phyloP scores from a whole-genome alignment of 1,140 invertebrate species.

The Drosophila saltans region DNA sequence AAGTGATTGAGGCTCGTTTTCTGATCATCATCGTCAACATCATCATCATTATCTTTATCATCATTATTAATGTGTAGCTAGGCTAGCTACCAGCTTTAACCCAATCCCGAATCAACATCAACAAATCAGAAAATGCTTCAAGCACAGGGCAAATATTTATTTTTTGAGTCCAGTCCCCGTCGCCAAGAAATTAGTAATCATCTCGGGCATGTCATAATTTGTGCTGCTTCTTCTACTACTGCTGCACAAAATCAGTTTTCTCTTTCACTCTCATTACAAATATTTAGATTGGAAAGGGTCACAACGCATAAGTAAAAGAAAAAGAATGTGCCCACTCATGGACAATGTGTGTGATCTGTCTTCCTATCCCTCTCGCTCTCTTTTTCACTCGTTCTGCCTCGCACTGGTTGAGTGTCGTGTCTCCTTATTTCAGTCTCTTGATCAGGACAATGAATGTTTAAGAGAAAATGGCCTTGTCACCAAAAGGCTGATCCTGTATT shows the following conservation, averaged over 20 bases:
- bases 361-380: constrained; percentile 10
- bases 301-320: constrained; percentile 1
- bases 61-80: constrained; percentile 10
- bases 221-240: constrained; percentile 1
- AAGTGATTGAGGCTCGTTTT: constrained; percentile 80
- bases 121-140: constrained; percentile 35
- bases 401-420: not conserved
- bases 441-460: constrained; percentile 28
- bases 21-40: constrained; percentile 46
- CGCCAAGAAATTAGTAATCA: constrained; percentile 78
- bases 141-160: constrained; percentile 80
- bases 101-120: constrained; percentile 42
- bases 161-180: constrained; percentile 41
- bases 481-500: constrained; percentile 17
- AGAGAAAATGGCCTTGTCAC: constrained; percentile 36
- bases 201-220: constrained; percentile 48
- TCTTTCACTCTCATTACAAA: constrained; percentile 51
- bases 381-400: constrained; percentile 19
- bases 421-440: constrained; percentile 27
- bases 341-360: constrained; percentile 17
- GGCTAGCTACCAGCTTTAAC: constrained; percentile 26
- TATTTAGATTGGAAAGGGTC: constrained; percentile 48
- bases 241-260: constrained; percentile 2
- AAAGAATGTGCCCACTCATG: constrained; percentile 74
- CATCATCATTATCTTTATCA: constrained; percentile 24